These are phyloP conservation scores for Lepetodrilus schrolli DNA, from an alignment of 2,888 invertebrate genomes.

Conservation along the genomic window DNA sequence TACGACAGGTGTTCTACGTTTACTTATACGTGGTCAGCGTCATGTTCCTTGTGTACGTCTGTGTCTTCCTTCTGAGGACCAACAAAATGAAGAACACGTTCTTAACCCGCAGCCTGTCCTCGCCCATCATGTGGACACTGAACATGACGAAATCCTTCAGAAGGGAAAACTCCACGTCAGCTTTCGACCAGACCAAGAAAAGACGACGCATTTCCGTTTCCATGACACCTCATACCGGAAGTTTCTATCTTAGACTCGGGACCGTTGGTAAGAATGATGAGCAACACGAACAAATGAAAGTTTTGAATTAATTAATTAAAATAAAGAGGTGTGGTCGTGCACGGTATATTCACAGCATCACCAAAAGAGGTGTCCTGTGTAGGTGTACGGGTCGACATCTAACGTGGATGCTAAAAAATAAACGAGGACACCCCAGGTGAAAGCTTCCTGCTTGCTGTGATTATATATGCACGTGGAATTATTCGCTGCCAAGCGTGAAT, in stretches of 20 bases:
- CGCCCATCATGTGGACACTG: slow-evolving; percentile 39
- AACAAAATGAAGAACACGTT: slow-evolving; percentile 40
- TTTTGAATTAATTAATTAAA: too few relatives aligned
- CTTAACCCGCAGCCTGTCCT: slow-evolving; percentile 33
- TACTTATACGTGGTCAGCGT: slow-evolving; percentile 54
- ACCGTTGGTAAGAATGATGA: slow-evolving; percentile 48
- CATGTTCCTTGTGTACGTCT: slow-evolving; percentile 55
- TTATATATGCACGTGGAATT: too few relatives aligned
- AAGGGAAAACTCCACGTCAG: neutral
- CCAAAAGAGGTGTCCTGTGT: too few relatives aligned
- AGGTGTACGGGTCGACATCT: too few relatives aligned
- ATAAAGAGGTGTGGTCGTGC: too few relatives aligned
- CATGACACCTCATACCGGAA: slow-evolving; percentile 47
- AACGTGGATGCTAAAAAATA: too few relatives aligned
- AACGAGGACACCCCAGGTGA: too few relatives aligned
- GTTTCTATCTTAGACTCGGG: slow-evolving; percentile 56
- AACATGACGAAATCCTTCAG: slow-evolving; percentile 34
- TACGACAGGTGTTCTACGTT: slow-evolving; percentile 60
- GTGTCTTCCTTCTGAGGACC: slow-evolving; percentile 47
- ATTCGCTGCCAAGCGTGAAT: too few relatives aligned
- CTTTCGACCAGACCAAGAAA: neutral
- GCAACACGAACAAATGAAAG: neutral
- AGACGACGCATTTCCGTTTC: slow-evolving; percentile 44
- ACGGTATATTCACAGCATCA: too few relatives aligned
- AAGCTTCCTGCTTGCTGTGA: too few relatives aligned